These are phyloP conservation scores for Henicopernis longicauda DNA, from an alignment of 2,113 vertebrate species.

Conservation along the genomic window DNA sequence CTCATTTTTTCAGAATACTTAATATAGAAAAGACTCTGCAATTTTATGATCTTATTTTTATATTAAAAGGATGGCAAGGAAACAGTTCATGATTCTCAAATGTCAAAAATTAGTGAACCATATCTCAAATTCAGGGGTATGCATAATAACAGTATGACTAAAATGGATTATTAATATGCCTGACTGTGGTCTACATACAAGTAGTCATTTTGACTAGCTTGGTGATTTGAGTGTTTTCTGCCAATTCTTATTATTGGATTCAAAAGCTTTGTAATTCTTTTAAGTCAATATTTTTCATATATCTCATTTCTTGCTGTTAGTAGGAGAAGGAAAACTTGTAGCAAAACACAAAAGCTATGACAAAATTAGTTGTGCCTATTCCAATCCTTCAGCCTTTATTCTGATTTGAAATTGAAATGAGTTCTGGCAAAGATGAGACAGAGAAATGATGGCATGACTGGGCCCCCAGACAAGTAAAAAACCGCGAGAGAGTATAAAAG, in stretches of 20 bases:
- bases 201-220: neutral
- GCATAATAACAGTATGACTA: neutral
- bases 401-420: neutral
- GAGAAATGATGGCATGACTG: neutral
- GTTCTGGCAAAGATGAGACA: neutral
- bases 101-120: neutral
- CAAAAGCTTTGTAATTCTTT: neutral
- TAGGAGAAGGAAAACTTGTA: neutral
- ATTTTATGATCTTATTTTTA: neutral
- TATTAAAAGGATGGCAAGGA: neutral
- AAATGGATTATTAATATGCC: neutral
- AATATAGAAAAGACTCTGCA: neutral
- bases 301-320: neutral
- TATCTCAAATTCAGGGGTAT: neutral
- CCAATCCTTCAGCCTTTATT: neutral
- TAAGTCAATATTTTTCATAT: neutral
- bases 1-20: neutral
- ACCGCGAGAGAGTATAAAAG: neutral
- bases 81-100: neutral
- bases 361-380: neutral
- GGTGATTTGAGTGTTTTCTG: neutral
- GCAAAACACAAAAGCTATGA: neutral
- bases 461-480: conserved; percentile 8
- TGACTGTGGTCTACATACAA: neutral
- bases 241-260: neutral